Base-by-base conservation (phyloP, 2,797 vertebrate genomes). In the Coregonus suidteri region DNA sequence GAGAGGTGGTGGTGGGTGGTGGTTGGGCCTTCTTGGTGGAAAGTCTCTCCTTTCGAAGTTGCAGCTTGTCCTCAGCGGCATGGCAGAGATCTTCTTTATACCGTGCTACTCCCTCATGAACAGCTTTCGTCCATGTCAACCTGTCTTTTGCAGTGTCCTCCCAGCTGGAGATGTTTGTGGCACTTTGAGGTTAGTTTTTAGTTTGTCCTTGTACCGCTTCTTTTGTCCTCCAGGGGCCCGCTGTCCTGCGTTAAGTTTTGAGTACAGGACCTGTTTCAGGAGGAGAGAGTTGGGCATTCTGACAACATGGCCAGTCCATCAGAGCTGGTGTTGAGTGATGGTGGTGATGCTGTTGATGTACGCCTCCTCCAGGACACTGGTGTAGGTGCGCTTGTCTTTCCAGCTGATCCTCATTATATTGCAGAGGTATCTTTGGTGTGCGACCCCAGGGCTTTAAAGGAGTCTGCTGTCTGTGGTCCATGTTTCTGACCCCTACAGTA, bases 351-450 rank as follows among this genome's bases (percentile, higher is more conserved):
- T 75, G 69, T 2, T 18, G 20, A 73, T 73, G 31, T 77, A 70
- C 34, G 15, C 75, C 67, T 76, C 31, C 30, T 79, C 73, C 14
- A 80, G 31, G 47, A 80, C 0, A 3, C 47, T 83, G 53, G 51
- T 56, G 31, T 76, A 74, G 9, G 69, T 80, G 37, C 1, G 0
- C 74, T 16, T 75, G n/a, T 75, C 81, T 56, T 83, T 4, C 69
- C 75, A 83, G n/a, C 53, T 77, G 52, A 80, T 73, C 68, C 20
- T 34, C 70, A 71, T n/a, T 34, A 78, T 83, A 3, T 70, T 83
- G 20, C 5, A 4, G 3, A 68, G 31, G 75, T 1, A 69, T 69
- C 75, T 76, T 30, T 76, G 75, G 51, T 68, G 75, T 69, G 30
- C 2, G 5, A 51, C 20, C 41, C 18, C n/a, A 66, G 59, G 59